phyloP scores from a whole-genome alignment of 2,797 vertebrate species.

The Amniataba percoides region DNA sequence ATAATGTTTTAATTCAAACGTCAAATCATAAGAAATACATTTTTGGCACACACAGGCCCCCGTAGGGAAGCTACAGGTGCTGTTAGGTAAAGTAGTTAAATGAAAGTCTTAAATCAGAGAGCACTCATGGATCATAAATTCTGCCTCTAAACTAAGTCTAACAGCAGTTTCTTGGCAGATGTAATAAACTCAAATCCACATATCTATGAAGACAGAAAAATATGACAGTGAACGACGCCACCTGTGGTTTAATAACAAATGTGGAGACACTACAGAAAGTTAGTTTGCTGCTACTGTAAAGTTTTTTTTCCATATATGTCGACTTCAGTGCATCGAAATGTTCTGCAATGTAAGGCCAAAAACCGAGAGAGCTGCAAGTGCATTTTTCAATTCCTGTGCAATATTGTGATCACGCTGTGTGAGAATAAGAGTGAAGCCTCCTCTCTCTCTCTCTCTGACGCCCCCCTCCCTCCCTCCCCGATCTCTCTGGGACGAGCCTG shows the following conservation, averaged over 20 bases:
- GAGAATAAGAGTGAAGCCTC: slow-evolving; percentile 46
- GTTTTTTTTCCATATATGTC: too few relatives aligned
- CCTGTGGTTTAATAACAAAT: neutral
- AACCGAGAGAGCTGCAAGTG: neutral
- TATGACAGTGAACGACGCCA: neutral
- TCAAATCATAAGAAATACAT: too few relatives aligned
- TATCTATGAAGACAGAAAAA: neutral
- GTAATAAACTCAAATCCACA: neutral
- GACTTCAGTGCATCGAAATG: neutral
- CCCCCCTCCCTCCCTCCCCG: neutral
- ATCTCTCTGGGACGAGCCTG: slow-evolving; percentile 70
- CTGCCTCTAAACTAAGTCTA: neutral
- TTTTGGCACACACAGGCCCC: too few relatives aligned
- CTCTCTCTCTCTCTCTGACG: slow-evolving; percentile 17
- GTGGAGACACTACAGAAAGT: too few relatives aligned
- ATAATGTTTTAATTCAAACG: too few relatives aligned
- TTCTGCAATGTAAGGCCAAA: neutral
- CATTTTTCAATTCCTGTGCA: slow-evolving; percentile 3
- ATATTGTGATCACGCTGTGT: slow-evolving; percentile 23
- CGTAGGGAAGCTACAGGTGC: too few relatives aligned
- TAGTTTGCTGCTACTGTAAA: too few relatives aligned
- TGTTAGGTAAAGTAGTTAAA: too few relatives aligned
- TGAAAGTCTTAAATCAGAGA: neutral
- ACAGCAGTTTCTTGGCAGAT: neutral
- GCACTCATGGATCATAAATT: neutral